Evolutionary conservation across 2,888 invertebrate genomes (phyloP).

Genomic region (Luperina testacea): DNA sequence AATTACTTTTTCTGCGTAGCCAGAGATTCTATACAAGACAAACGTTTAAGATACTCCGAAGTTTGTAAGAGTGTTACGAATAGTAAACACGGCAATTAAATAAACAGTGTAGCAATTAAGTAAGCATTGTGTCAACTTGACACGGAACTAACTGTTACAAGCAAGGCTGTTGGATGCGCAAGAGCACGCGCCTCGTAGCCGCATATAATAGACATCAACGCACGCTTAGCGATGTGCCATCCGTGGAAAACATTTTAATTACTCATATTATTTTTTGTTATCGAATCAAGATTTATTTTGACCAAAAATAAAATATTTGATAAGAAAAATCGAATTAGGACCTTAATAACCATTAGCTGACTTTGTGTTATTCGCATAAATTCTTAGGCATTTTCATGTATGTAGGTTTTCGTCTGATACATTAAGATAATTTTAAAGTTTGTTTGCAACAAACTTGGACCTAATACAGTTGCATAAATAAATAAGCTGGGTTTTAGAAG

Average conservation of each 20-base stretch:
- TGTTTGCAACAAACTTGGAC: conserved; percentile 17
- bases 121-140: conserved; percentile 61
- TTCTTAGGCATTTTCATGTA: conserved; percentile 30
- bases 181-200: conserved; percentile 59
- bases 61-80: background rate
- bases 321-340: background rate
- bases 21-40: background rate
- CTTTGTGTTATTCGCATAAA: conserved; percentile 21
- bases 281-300: background rate
- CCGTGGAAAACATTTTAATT: conserved; percentile 12
- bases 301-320: background rate
- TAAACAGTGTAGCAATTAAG: conserved; percentile 60
- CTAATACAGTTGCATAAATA: conserved; percentile 30
- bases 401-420: conserved; percentile 36
- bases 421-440: conserved; percentile 53
- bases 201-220: conserved; percentile 78
- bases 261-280: background rate
- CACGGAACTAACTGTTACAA: conserved; percentile 50
- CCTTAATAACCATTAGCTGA: conserved; percentile 13
- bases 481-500: conserved; percentile 20
- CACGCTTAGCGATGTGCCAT: conserved; percentile 45
- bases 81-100: conserved; percentile 51
- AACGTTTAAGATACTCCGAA: background rate
- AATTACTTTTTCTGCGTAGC: background rate
- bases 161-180: conserved; percentile 51